These are phyloP conservation scores for Microcebus tavaratra DNA, from an alignment of 2,113 vertebrate species.

Conservation along the genomic window DNA sequence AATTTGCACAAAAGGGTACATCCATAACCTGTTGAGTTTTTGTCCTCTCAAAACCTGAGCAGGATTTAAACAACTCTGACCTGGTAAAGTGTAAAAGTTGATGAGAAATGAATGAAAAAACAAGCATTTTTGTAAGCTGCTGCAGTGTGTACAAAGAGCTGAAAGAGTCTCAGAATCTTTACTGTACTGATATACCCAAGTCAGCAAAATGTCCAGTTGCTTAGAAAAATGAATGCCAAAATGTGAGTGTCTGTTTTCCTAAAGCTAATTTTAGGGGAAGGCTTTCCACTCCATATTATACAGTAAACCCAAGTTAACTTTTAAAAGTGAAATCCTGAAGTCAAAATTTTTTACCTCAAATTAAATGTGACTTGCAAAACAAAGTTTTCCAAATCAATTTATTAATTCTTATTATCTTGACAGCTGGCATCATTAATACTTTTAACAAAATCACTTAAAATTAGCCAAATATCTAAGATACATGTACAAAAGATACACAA, in stretches of 20 bases:
- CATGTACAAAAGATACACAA: slow-evolving; percentile 89
- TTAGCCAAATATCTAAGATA: slow-evolving; percentile 80
- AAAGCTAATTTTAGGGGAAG: background rate
- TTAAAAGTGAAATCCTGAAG: background rate
- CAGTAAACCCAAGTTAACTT: background rate
- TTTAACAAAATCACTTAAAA: slow-evolving; percentile 74
- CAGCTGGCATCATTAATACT: slow-evolving; percentile 79
- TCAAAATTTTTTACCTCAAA: slow-evolving; percentile 43
- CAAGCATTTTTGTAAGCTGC: background rate
- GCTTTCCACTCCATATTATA: background rate
- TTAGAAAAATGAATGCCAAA: background rate
- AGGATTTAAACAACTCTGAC: background rate
- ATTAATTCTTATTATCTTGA: slow-evolving; percentile 75
- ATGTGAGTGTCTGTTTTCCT: slow-evolving; percentile 1
- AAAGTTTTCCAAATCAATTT: slow-evolving; percentile 73
- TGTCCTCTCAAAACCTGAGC: background rate
- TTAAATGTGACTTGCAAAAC: slow-evolving; percentile 67
- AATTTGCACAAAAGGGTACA: background rate
- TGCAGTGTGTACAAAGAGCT: background rate
- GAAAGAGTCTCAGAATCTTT: background rate
- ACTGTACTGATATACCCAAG: background rate
- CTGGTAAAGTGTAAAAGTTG: background rate
- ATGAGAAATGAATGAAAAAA: background rate
- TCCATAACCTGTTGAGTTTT: background rate
- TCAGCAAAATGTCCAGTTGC: background rate